Evolutionary conservation across 2,888 invertebrate genomes (phyloP), one percentile per base, ranked within the genome.

Genomic region (Tanypteryx hageni): DNA sequence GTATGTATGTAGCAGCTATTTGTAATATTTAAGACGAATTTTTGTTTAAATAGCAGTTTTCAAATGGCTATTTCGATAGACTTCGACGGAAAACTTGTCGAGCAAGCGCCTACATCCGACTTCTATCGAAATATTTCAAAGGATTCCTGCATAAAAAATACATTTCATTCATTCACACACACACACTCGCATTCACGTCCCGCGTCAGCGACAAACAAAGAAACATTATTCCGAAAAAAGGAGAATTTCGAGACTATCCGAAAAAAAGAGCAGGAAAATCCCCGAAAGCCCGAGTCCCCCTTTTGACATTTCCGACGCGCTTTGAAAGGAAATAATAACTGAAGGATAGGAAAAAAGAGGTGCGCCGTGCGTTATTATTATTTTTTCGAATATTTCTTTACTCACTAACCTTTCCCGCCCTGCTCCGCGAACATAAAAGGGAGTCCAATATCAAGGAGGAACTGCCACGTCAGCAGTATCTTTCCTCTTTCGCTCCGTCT

Each of bases 341-440:
- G 22, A 27, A 14, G 27, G 27, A 64, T 27, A 22, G 13, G 22
- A 27, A 27, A 76, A 22, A 27, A 8, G 68, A 8, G 18, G 27
- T 22, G 76, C 76, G 76, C 76, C 13, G 4, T 22, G 76, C 76
- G 76, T 76, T 76, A 76, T 76, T 27, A 44, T 44, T 44, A 44
- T 44, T 76, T 76, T 76, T 61, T 76, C 76, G 22, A 76, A 76
- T 76, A 76, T 76, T 76, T n/a, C 76, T 76, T 76, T 27, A 76
- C 76, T 18, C 76, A 22, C 22, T 76, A 76, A 76, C 76, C 44
- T 44, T 5, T 44, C 22, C 76, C 76, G 22, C 76, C 76, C 22
- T 76, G 22, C 44, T 76, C 27, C 18, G 22, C 27, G 76, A 76
- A 22, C 76, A 76, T 76, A 22, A 76, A 76, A 76, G 76, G 18